Evolutionary conservation across 2,113 vertebrate genomes (phyloP), one percentile per base, ranked within the genome.

Genomic region (Psephotus haematonotus): DNA sequence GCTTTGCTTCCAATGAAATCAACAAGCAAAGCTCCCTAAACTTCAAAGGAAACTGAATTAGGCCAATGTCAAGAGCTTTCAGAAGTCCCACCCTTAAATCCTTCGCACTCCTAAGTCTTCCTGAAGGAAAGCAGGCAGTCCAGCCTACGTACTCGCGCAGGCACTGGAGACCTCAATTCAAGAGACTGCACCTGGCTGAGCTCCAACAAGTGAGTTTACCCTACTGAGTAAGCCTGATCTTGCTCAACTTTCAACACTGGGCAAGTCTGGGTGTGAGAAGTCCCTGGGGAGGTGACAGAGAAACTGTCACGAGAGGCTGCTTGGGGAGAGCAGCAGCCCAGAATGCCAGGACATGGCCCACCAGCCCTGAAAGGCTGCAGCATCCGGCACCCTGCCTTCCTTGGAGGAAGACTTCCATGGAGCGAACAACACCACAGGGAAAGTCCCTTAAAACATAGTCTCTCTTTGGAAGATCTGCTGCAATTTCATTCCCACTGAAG

Each of bases 301-400:
- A 71, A 55, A 68, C 6, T 1, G 0, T 7, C 8, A 41, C 49
- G 31, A 74, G 68, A 46, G 13, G 33, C 47, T 92, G 35, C 75
- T 52, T 2, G 3, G 22, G 46, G 52, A 59, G 1, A 74, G 63
- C 15, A 79, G 16, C 0, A 0, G 7, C 62, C 0, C 0, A 60
- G 15, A 43, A 24, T 8, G 44, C 5, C 1, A 5, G 50, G 67
- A 17, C 31, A 33, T 1, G 16, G 18, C 24, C 24, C 35, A 2
- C 57, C 74, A 47, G 60, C 53, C 50, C 50, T 4, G 1, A 24
- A 33, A 55, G 37, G 50, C 79, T n/a, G 47, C 14, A 62, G 43
- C 31, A 13, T 65, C 68, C 71, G 39, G 49, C 47, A 50, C 19
- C 11, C 17, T 10, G 43, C 46, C n/a, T 41, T 69, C 77, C 86